Base-by-base conservation (phyloP, 1,140 invertebrate species). In the Helicoverpa armigera region DNA sequence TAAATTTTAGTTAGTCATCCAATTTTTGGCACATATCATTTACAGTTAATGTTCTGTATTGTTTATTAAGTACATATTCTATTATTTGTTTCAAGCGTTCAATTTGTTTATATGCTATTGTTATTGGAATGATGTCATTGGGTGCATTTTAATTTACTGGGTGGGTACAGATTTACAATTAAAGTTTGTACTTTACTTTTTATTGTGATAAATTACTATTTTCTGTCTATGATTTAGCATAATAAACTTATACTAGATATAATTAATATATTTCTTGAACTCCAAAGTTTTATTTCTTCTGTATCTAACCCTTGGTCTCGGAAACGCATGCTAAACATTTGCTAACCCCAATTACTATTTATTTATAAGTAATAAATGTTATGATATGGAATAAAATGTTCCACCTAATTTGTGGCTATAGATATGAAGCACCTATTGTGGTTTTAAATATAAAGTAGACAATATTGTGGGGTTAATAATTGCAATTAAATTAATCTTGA, bases 1-100 rank as follows among this genome's bases (percentile, higher is more conserved):
- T 63, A 61, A 61, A 31, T 72, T 70, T 72, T 72, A 72, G 54
- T 82, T 75, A 53, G 67, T 82, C 31, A 65, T 73, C 75, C 61
- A 80, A 79, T 69, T 81, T 83, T 63, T 48, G 51, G 63, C 82
- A 84, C 80, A 82, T 80, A 83, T 81, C 82, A 83, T 18, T 73
- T 56, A 18, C 35, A 76, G 48, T 63, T 35, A 18, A 63, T 65
- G 12, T 53, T 51, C 51, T 16, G 2, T 63, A 35, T 67, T 76
- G 74, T 77, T 77, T 70, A 9, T 29, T 70, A 13, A 29, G 23
- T 23, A 23, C 23, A 7, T 29, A 14, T 29, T 53, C 11, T 53
- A 77, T 67, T 53, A 5, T 53, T 77, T 65, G 31, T 77, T 75
- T 60, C 51, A 29, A 70, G 12, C 3, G 7, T 51, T 53, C 67